Evolutionary conservation across 2,888 invertebrate genomes (phyloP).

Genomic region (Meiosimyza decipiens): DNA sequence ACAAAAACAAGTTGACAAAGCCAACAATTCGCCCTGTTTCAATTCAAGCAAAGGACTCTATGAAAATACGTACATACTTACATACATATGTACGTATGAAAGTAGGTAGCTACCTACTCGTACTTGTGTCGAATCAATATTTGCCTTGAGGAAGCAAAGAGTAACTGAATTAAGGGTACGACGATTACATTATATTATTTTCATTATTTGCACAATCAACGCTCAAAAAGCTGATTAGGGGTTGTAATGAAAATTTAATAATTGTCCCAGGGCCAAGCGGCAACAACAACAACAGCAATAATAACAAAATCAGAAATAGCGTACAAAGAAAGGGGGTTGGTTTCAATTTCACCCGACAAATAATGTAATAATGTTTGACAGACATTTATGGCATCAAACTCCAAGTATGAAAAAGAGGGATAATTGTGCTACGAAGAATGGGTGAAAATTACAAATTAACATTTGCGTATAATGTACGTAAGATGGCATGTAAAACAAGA

Average conservation of each 20-base stretch:
- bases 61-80: slow-evolving; percentile 23
- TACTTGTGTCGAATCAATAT: slow-evolving; percentile 43
- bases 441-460: background rate
- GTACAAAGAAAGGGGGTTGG: slow-evolving; percentile 54
- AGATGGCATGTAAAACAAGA: background rate
- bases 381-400: slow-evolving; percentile 56
- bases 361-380: slow-evolving; percentile 59
- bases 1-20: background rate
- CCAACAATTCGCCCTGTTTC: slow-evolving; percentile 13
- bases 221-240: slow-evolving; percentile 62
- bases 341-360: slow-evolving; percentile 61
- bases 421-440: background rate
- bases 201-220: slow-evolving; percentile 54
- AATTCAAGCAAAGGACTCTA: background rate
- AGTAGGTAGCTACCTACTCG: background rate
- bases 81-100: no score
- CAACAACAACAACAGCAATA: slow-evolving; percentile 13
- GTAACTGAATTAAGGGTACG: slow-evolving; percentile 40
- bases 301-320: slow-evolving; percentile 5
- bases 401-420: background rate
- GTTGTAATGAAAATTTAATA: slow-evolving; percentile 65
- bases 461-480: no score
- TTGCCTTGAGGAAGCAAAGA: slow-evolving; percentile 37
- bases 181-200: slow-evolving; percentile 11
- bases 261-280: slow-evolving; percentile 51